These are phyloP conservation scores for Eupeodes luniger DNA, from an alignment of 2,888 invertebrate genomes.

Conservation along the genomic window DNA sequence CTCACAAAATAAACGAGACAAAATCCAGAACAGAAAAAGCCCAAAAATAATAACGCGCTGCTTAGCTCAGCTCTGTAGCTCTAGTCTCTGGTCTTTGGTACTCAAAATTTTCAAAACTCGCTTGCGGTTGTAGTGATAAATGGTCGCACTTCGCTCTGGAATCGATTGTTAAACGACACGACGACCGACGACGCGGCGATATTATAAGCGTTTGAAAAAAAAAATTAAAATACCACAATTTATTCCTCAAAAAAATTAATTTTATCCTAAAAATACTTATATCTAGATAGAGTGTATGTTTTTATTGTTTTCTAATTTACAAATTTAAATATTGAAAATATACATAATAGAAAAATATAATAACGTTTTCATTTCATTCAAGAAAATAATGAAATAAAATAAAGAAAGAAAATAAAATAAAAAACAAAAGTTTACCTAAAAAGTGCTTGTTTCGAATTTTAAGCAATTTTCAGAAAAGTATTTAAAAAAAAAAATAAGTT, in stretches of 20 bases:
- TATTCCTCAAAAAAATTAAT: constrained; percentile 25
- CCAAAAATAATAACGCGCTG: constrained; percentile 53
- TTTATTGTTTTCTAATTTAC: background rate
- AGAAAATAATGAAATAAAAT: background rate
- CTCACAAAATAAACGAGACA: constrained; percentile 47
- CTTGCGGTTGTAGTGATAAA: constrained; percentile 76
- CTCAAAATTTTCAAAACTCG: constrained; percentile 60
- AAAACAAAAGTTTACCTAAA: background rate
- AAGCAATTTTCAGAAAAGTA: constrained; percentile 21
- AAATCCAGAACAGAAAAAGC: constrained; percentile 69
- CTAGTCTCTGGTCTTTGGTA: background rate
- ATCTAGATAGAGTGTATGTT: background rate
- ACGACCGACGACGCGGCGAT: constrained; percentile 59
- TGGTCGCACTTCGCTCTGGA: constrained; percentile 74
- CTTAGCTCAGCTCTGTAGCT: too few species aligned
- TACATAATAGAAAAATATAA: background rate
- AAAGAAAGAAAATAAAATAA: background rate
- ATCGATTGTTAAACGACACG: constrained; percentile 72
- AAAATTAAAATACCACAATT: constrained; percentile 4
- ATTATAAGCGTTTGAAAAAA: constrained; percentile 57
- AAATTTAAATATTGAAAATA: too few species aligned
- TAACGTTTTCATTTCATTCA: background rate
- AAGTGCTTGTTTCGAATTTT: background rate
- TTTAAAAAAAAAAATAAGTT: background rate
- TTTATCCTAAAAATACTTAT: background rate